Evolutionary conservation across 2,113 vertebrate species (phyloP).

Genomic region (Podiceps cristatus): DNA sequence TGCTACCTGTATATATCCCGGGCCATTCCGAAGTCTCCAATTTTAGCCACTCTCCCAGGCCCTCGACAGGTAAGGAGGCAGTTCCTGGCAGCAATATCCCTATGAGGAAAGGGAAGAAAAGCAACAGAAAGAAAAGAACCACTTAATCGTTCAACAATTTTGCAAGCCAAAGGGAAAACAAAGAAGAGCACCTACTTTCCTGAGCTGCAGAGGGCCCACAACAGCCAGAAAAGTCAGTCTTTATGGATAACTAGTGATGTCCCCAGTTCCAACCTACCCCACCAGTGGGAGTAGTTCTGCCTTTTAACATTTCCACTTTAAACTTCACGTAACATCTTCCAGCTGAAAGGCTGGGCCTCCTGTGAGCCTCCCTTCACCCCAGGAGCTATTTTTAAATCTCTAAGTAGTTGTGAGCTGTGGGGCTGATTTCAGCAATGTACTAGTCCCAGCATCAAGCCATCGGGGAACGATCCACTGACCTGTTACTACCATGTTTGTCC

Average conservation of each 20-base stretch:
- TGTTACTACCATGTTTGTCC: background rate
- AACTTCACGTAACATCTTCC: background rate
- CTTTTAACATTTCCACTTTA: background rate
- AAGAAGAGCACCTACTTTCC: background rate
- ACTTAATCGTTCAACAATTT: background rate
- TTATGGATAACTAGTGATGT: background rate
- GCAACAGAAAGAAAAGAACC: background rate
- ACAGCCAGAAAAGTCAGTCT: background rate
- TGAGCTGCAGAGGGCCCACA: background rate
- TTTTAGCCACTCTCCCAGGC: constrained; percentile 92
- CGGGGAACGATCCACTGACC: background rate
- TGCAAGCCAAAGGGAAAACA: background rate
- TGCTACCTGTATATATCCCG: constrained; percentile 96
- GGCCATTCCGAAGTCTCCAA: constrained; percentile 99
- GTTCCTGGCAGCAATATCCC: constrained; percentile 97
- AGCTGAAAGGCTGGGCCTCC: background rate
- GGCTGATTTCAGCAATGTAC: background rate
- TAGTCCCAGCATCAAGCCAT: background rate
- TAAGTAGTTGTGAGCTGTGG: background rate
- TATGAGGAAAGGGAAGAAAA: constrained; percentile 59
- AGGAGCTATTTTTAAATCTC: background rate
- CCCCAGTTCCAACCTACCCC: background rate
- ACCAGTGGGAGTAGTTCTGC: background rate
- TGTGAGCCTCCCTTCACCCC: background rate
- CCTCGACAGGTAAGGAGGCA: constrained; percentile 96